Evolutionary conservation across 2,888 invertebrate species (phyloP), one percentile per base, ranked within the genome.

Genomic region (Byasa hedistus): DNA sequence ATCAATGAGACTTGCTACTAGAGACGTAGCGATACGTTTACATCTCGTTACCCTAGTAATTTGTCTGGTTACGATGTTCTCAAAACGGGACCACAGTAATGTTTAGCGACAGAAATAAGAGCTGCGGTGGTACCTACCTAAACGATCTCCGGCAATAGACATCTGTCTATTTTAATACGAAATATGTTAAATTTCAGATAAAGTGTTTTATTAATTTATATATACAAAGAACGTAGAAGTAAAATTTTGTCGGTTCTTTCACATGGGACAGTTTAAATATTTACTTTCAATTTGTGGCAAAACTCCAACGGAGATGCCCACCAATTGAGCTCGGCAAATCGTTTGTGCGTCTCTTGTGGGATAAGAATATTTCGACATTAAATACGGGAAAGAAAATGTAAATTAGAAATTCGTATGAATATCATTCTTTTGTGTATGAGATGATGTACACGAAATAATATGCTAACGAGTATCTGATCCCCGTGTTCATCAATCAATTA

Each of bases 261-360:
- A 51, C 23, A 22, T 52, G 24, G 24, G 57, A 57, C 32, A 63
- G 23, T 63, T 63, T 63, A 57, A 63, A 63, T 63, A 63, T 63
- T 63, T 63, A 57, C 57, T 36, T 63, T 57, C 63, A 63, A 63
- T 63, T 63, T 63, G 57, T 63, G 57, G 63, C 63, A 48, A 51
- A 63, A 63, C 21, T 57, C 57, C 63, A 63, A 57, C 63, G 51
- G 57, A 51, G 36, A 57, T 63, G 57, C 32, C 51, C 63, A 63
- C 63, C 51, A 63, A 63, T 57, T 57, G 36, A 57, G 57, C 63
- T 63, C 24, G 44, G 32, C 57, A 48, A 63, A 63, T 57, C 48
- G 57, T 51, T 57, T 57, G 51, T 48, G 51, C n/a, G 57, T 27
- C 63, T 63, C 32, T 57, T 57, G 15, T 44, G 44, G 57, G 23